Evolutionary conservation across 2,113 vertebrate genomes (phyloP).

Genomic region (Lontra canadensis): DNA sequence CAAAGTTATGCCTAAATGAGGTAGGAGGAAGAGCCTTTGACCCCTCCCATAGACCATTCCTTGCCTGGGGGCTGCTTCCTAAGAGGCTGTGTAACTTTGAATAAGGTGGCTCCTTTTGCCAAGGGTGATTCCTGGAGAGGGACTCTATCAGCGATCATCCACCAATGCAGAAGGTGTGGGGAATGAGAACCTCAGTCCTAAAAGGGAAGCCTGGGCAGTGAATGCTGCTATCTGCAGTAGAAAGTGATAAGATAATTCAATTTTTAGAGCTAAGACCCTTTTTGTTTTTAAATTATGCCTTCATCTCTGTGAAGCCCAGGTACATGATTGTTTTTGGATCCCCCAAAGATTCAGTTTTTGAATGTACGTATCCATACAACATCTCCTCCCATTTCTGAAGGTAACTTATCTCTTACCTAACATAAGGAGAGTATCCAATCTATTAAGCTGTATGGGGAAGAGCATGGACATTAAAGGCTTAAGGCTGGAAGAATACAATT

Average conservation of each 20-base stretch:
- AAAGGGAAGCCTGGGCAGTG: not conserved
- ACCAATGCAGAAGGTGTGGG: accelerated
- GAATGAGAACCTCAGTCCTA: not conserved
- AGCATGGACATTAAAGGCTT: not conserved
- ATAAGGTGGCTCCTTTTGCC: not conserved
- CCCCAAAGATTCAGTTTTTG: not conserved
- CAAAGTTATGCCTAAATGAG: not conserved
- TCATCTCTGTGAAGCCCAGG: not conserved
- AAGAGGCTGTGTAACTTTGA: not conserved
- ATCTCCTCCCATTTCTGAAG: not conserved
- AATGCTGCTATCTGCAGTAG: not conserved
- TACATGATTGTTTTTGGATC: not conserved
- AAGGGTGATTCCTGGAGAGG: not conserved
- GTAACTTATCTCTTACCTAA: not conserved
- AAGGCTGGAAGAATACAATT: not conserved
- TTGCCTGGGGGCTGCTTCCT: not conserved
- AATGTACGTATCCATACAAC: not conserved
- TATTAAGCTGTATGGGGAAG: not conserved
- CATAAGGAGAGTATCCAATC: not conserved
- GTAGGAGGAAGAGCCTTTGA: not conserved
- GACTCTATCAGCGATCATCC: not conserved
- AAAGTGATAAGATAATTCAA: not conserved
- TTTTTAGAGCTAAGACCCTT: not conserved
- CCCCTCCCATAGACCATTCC: not conserved
- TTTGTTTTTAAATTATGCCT: not conserved